These are phyloP conservation scores for Pocota personata DNA, from an alignment of 2,888 invertebrate genomes.

Conservation along the genomic window DNA sequence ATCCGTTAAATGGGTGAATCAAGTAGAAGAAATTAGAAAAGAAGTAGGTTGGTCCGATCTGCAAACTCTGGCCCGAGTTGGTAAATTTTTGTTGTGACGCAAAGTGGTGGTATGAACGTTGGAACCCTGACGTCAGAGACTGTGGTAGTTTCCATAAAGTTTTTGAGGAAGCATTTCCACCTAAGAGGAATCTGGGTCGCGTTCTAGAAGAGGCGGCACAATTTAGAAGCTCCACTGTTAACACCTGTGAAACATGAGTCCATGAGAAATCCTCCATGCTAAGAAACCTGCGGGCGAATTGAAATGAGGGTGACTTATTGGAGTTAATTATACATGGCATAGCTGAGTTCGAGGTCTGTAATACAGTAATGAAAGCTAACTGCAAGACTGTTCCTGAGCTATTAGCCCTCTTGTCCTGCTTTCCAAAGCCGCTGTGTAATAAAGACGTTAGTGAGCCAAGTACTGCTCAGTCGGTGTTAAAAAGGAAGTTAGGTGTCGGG, in stretches of 20 bases:
- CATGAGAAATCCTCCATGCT: constrained; percentile 15
- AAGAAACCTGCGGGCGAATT: constrained; percentile 7
- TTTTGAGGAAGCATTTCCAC: constrained; percentile 25
- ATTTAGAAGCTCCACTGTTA: constrained; percentile 10
- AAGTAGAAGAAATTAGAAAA: constrained; percentile 14
- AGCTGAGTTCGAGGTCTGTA: constrained; percentile 16
- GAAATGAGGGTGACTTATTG: constrained; percentile 1
- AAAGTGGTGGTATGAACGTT: constrained; percentile 23
- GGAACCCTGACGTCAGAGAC: constrained; percentile 1
- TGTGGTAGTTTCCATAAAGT: not conserved
- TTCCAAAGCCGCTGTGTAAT: not conserved
- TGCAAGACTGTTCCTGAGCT: constrained; percentile 25
- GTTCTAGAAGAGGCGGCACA: constrained; percentile 17
- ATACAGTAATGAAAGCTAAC: constrained; percentile 27
- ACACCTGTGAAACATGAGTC: constrained; percentile 11
- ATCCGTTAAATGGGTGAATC: constrained; percentile 2
- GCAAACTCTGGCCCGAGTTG: constrained; percentile 3
- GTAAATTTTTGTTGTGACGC: not conserved
- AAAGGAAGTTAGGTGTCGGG: constrained; percentile 25
- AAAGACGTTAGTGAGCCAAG: not conserved
- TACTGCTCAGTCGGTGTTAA: constrained; percentile 18
- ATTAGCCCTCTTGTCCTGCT: constrained; percentile 19
- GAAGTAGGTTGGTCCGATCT: constrained; percentile 20
- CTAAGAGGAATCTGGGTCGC: constrained; percentile 18
- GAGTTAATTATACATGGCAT: constrained; percentile 25